Base-by-base conservation (phyloP, 1,140 invertebrate genomes). In the Drosophila serrata region DNA sequence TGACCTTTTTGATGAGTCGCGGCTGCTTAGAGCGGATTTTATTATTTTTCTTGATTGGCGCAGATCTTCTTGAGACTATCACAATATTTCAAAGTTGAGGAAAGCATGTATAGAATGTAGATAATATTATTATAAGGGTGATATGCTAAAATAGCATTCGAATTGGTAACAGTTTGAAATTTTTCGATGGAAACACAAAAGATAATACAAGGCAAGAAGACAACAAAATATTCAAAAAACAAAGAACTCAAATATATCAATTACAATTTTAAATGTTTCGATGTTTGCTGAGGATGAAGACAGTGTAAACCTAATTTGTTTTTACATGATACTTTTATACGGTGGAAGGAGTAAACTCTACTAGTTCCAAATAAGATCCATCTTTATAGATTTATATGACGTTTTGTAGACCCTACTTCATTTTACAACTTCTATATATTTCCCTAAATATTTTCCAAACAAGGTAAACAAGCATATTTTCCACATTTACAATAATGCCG, bases 1-100 rank as follows among this genome's bases (percentile, higher is more conserved):
- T 97, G 51, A 97, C 96, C 94, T 97, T 97, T 94, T 97, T 97
- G 49, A 96, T 96, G 90, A 96, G 96, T 92, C 96, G 95, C 57
- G 95, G 95, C 91, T 96, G 94, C 92, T 95, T 95, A 59, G 94
- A 94, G 49, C 92, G 93, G 75, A 94, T 95, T 92, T 95, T 95
- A 93, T 95, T 96, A 65, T 94, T 95, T 94, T 97, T 97, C 94
- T 96, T 97, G 88, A 95, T 94, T 39, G 96, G 96, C 72, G 94
- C 94, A 80, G 95, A 94, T 93, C 95, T 94, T 92, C 95, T 95
- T 87, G 91, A 92, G 48, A 92, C 91, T 91, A 75, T 90, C 69
- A 27, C 11, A 33, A 27, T 33, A 27, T 22, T 53, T 29, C 24
- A 8, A 73, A 48, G 22, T 43, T 9, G 13, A n/a, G 15, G 17